phyloP scores from a whole-genome alignment of 2,113 vertebrate species.

The Eleginops maclovinus region DNA sequence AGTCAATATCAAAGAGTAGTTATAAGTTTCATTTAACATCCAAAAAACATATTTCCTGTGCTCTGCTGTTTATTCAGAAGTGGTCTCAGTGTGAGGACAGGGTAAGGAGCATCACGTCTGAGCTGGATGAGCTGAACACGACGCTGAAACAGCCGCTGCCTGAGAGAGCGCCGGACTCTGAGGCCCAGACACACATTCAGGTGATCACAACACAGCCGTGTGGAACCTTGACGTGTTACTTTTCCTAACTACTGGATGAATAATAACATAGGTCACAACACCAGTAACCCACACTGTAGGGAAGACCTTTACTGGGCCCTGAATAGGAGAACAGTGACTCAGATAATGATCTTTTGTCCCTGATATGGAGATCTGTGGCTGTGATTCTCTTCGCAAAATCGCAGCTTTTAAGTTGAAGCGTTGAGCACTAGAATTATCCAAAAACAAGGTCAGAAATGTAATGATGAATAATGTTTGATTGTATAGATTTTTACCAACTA shows the following conservation, averaged over 20 bases:
- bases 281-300: not conserved
- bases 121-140: constrained; percentile 80
- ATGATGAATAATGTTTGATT: not conserved
- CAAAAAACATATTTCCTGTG: too few relatives aligned
- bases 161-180: constrained; percentile 76
- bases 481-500: not conserved
- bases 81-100: constrained; percentile 80
- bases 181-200: constrained; percentile 81
- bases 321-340: not conserved
- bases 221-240: not conserved
- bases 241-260: too few relatives aligned
- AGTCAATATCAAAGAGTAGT: too few relatives aligned
- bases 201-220: constrained; percentile 64
- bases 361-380: not conserved
- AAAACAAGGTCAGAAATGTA: too few relatives aligned
- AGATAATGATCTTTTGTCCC: not conserved
- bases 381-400: not conserved
- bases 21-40: too few relatives aligned
- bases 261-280: not conserved
- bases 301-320: not conserved
- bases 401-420: not conserved
- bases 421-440: not conserved
- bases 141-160: constrained; percentile 79
- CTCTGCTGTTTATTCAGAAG: constrained; percentile 44
- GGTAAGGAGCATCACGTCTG: constrained; percentile 73